These are phyloP conservation scores for Pangasius macronema DNA, from an alignment of 2,797 vertebrate species.

Conservation along the genomic window DNA sequence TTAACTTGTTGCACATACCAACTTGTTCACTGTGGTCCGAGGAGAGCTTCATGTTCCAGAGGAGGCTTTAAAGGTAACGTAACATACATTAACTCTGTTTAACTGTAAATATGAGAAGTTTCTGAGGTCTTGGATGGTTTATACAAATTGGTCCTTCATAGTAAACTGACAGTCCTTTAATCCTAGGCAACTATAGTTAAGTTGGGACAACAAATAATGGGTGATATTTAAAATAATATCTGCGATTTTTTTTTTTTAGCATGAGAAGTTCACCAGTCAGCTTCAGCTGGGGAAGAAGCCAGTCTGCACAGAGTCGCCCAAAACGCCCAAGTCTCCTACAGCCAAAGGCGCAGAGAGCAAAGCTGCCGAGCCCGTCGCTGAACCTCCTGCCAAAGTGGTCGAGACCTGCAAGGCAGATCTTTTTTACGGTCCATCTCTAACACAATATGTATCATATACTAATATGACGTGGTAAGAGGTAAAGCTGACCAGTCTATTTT, in stretches of 20 bases:
- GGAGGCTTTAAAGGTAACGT: slow-evolving; percentile 91
- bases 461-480: too few relatives aligned
- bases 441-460: too few relatives aligned
- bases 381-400: slow-evolving; percentile 69
- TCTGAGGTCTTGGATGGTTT: neutral
- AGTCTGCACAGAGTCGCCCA: slow-evolving; percentile 76
- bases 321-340: slow-evolving; percentile 73
- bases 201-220: neutral
- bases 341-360: slow-evolving; percentile 63
- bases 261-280: slow-evolving; percentile 98
- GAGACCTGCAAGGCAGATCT: slow-evolving; percentile 79
- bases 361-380: slow-evolving; percentile 61
- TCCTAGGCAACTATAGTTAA: neutral
- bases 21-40: slow-evolving; percentile 94
- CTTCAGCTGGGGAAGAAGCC: slow-evolving; percentile 91
- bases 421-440: too few relatives aligned
- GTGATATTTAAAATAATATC: neutral
- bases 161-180: neutral
- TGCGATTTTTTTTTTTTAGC: slow-evolving; percentile 70
- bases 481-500: too few relatives aligned
- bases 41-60: slow-evolving; percentile 96
- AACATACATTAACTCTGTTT: neutral
- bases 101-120: neutral
- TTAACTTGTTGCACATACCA: slow-evolving; percentile 92
- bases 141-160: neutral